Conservation (phyloP, 2,797 vertebrate species). For the Sebastiscus albofasciatus region DNA sequence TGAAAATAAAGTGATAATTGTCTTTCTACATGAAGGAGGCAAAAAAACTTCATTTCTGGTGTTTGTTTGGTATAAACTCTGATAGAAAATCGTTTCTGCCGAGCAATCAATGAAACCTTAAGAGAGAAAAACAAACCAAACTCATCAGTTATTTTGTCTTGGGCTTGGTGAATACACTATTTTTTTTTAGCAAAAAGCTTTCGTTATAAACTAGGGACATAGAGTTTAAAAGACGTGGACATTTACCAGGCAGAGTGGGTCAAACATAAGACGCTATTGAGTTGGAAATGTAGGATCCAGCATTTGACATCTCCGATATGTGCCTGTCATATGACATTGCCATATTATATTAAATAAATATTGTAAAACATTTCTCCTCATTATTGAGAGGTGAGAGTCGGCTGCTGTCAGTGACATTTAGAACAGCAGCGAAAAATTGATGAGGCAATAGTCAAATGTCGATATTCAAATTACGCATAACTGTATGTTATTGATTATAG, state of each 20-base stretch:
- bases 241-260: background rate
- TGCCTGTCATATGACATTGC: no score
- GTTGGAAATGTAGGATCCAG: background rate
- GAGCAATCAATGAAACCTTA: background rate
- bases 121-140: background rate
- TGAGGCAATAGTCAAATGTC: no score
- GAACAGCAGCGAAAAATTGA: no score
- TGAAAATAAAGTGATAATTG: background rate
- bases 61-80: constrained; percentile 4
- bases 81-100: background rate
- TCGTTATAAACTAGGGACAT: background rate
- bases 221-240: background rate
- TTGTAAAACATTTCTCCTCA: no score
- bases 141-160: background rate
- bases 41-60: background rate
- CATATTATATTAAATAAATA: no score
- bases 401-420: no score
- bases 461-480: no score
- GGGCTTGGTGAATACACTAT: background rate
- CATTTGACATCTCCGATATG: no score
- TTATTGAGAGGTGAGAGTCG: no score
- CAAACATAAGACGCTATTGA: background rate
- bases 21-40: background rate
- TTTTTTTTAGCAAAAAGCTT: background rate
- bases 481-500: no score